phyloP scores from a whole-genome alignment of 2,888 invertebrate species.

The Andrena fulva region DNA sequence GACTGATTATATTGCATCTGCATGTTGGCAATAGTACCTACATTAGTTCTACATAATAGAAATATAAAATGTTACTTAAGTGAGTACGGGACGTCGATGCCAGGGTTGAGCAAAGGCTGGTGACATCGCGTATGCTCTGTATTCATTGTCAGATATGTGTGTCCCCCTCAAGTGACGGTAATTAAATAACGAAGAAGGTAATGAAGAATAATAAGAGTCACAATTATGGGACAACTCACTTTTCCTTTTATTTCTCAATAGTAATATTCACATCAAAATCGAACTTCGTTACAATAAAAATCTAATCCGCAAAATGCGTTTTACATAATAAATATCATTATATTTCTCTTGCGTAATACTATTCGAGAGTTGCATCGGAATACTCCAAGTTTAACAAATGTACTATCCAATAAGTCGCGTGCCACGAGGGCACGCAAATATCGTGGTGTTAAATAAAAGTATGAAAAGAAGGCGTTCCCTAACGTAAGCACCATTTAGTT shows the following conservation, averaged over 20 bases:
- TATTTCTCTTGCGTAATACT: conserved; percentile 37
- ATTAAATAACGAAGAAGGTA: not conserved
- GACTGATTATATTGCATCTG: no score
- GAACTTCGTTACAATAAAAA: conserved; percentile 38
- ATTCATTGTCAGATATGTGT: not conserved
- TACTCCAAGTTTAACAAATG: conserved; percentile 12
- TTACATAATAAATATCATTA: conserved; percentile 30
- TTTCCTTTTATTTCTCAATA: conserved; percentile 30
- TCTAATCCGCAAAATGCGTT: conserved; percentile 35
- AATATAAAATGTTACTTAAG: no score
- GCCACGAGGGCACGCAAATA: not conserved
- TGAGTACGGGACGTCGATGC: no score
- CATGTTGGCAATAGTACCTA: not conserved
- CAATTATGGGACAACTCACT: conserved; percentile 6
- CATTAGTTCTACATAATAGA: no score
- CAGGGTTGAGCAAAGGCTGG: no score
- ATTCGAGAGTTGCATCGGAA: conserved; percentile 14
- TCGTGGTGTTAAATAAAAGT: conserved; percentile 26
- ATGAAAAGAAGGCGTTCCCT: conserved; percentile 22
- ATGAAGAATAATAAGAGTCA: not conserved
- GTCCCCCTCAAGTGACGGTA: not conserved
- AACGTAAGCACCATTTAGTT: conserved; percentile 58
- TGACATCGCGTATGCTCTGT: no score
- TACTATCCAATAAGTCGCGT: conserved; percentile 11
- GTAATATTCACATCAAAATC: conserved; percentile 42